These are phyloP conservation scores for Drosophila jambulina DNA, from an alignment of 1,140 invertebrate species.

Conservation along the genomic window DNA sequence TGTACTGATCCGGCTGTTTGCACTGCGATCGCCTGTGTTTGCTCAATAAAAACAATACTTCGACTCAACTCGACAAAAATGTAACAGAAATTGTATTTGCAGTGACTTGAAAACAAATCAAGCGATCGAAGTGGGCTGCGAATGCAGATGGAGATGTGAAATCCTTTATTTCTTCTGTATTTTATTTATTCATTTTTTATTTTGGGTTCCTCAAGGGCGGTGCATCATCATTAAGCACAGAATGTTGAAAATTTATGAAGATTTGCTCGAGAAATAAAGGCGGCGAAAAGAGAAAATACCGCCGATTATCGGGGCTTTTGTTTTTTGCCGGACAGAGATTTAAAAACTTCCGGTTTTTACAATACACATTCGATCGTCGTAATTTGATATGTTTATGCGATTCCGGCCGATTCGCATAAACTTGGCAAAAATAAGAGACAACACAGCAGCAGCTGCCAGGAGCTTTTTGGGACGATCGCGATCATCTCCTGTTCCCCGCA, in stretches of 20 bases:
- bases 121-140: constrained; percentile 47
- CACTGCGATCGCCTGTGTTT: constrained; percentile 56
- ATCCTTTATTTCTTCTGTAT: constrained; percentile 27
- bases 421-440: constrained; percentile 55
- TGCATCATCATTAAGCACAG: constrained; percentile 38
- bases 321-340: constrained; percentile 52
- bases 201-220: constrained; percentile 19
- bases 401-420: constrained; percentile 61
- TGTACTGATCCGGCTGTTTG: constrained; percentile 58
- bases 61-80: constrained; percentile 51
- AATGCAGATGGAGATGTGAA: constrained; percentile 19
- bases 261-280: constrained; percentile 32
- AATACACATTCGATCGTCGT: constrained; percentile 59
- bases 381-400: constrained; percentile 79
- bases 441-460: constrained; percentile 50
- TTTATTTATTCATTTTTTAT: constrained; percentile 9
- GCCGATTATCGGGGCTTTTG: constrained; percentile 36
- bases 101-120: constrained; percentile 63
- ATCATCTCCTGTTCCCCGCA: constrained; percentile 29
- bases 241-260: constrained; percentile 54
- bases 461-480: constrained; percentile 32
- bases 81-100: constrained; percentile 76
- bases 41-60: constrained; percentile 67
- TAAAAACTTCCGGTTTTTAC: constrained; percentile 74
- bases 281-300: constrained; percentile 29